Base-by-base conservation (phyloP, 2,888 invertebrate genomes). In the Aromia moschata region DNA sequence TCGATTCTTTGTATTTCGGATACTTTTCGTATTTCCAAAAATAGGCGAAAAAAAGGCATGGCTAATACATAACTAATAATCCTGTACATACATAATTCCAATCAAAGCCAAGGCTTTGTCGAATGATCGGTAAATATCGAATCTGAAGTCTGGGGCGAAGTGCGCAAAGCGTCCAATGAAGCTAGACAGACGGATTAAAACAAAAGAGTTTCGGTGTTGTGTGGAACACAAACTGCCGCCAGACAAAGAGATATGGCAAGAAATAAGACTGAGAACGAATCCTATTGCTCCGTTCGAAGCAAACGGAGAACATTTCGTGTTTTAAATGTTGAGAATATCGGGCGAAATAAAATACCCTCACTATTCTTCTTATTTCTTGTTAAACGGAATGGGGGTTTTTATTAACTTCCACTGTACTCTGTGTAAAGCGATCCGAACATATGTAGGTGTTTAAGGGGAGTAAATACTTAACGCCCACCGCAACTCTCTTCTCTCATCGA, bases 261-360 rank as follows among this genome's bases (percentile, higher is more conserved):
- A 16, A 41, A 20, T 41, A 41, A 41, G n/a, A 41, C 18, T 15
- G 41, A 4, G 20, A 41, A 41, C 20, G 20, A 18, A 18, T 41
- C 41, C 20, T 41, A 41, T 41, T 41, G 41, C 18, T 10, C 11
- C n/a, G 41, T 20, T 41, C 20, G n/a, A 41, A 17, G 43, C 10
- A 20, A 43, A 20, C 5, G 11, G 43, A 4, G 18, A 16, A 41
- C 10, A 18, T 41, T 41, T 43, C 11, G 33, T 20, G 25, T 25
- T 43, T 43, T 43, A 25, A 25, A 43, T 43, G 11, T 25, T n/a
- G 17, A 40, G 40, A 40, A 17, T 40, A 40, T 17, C 40, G 11
- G 43, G 43, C 7, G 25, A 25, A 43, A 43, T 43, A 20, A 43
- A 20, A 43, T 20, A 25, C 14, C 20, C 25, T 14, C n/a, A 40